phyloP scores from a whole-genome alignment of 1,140 invertebrate species.

The Portunus trituberculatus region DNA sequence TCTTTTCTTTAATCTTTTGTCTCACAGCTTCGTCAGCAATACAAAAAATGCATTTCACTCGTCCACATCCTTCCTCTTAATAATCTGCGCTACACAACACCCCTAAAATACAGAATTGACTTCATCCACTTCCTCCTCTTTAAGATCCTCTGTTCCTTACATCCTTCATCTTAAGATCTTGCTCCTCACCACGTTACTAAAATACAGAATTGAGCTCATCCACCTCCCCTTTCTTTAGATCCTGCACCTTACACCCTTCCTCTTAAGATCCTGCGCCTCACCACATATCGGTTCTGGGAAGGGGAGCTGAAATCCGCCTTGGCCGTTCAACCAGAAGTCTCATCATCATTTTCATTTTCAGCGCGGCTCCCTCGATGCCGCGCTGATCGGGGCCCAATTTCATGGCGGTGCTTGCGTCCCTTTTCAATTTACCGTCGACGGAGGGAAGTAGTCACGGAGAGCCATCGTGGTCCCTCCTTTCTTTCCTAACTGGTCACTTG shows the following conservation, averaged over 20 bases:
- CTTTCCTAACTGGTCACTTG: not conserved
- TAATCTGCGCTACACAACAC: too few species aligned
- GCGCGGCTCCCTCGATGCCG: not conserved
- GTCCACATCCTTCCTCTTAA: too few species aligned
- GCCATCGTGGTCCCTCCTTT: not conserved
- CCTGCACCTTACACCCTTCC: not conserved
- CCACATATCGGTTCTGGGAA: not conserved
- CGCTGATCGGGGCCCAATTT: not conserved
- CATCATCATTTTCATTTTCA: conserved; percentile 23
- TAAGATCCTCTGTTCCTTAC: too few species aligned
- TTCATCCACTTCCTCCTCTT: too few species aligned
- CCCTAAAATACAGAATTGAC: too few species aligned
- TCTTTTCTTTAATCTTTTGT: too few species aligned
- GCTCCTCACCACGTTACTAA: too few species aligned
- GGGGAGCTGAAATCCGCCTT: not conserved
- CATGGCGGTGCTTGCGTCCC: not conserved
- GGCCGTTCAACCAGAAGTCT: not conserved
- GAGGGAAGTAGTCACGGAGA: not conserved
- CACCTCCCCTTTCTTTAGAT: too few species aligned
- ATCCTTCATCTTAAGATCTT: too few species aligned
- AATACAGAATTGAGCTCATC: too few species aligned
- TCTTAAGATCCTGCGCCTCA: not conserved
- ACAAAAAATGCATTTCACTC: too few species aligned
- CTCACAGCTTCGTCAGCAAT: too few species aligned
- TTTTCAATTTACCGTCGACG: conserved; percentile 12